A percentile compares a stretch with the other conserved stretches of the same genome.
These are phyloP conservation scores for Phenganax stokvisi DNA, from an alignment of 92 coral and sea anemone genomes.

Conservation along the genomic window DNA sequence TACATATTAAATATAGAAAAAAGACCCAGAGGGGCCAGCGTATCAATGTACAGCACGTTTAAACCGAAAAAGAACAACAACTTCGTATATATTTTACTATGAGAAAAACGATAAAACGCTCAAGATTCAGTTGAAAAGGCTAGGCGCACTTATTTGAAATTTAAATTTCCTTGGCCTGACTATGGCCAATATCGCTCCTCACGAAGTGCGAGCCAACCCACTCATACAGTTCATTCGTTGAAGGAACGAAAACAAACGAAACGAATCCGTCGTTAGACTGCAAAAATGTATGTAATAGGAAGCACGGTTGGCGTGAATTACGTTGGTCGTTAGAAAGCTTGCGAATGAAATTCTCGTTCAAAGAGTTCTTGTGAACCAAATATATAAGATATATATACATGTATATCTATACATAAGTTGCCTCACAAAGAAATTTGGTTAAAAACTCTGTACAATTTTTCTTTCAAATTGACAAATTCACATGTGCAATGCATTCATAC, in stretches of 20 bases:
- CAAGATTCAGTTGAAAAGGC: neutral
- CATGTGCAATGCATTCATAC: neutral
- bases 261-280: constrained; percentile 14
- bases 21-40: neutral
- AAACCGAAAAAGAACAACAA: no score
- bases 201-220: constrained; percentile 25
- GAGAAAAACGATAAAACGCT: neutral
- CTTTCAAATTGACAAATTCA: neutral
- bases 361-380: constrained; percentile 18
- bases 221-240: constrained; percentile 19
- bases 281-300: constrained; percentile 20
- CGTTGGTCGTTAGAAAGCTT: neutral
- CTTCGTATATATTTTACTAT: neutral
- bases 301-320: constrained; percentile 21
- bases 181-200: constrained; percentile 11
- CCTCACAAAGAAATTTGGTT: no score
- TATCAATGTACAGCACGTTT: no score
- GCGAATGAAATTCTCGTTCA: neutral
- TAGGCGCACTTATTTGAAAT: neutral
- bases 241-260: constrained; percentile 3
- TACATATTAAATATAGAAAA: neutral
- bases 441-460: no score
- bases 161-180: neutral
- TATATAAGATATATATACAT: neutral
- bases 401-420: neutral